A percentile compares a stretch with the other conserved stretches of the same genome.
phyloP scores from a whole-genome alignment of 2,888 invertebrate species.

The Incurvaria masculella region DNA sequence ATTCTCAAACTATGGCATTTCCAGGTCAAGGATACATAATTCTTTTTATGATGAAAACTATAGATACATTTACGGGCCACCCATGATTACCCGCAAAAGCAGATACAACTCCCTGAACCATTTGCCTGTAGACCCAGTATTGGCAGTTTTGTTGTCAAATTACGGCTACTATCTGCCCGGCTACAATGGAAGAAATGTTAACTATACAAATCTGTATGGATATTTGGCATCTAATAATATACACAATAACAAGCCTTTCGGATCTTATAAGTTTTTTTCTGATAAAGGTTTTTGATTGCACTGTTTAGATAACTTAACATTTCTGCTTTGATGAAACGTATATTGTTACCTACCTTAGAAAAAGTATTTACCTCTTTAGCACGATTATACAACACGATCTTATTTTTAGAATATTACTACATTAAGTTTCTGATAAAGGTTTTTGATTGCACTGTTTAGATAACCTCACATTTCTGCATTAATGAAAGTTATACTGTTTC shows the following conservation, averaged over 20 bases:
- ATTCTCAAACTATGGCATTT: no score
- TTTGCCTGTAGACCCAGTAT: constrained; percentile 54
- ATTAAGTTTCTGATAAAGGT: constrained; percentile 43
- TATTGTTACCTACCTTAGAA: no score
- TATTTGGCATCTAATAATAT: constrained; percentile 63
- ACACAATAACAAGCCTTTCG: constrained; percentile 64
- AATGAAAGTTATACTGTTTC: no score
- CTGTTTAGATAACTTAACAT: no score
- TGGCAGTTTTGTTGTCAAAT: constrained; percentile 60
- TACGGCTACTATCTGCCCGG: constrained; percentile 58
- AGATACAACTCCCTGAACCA: constrained; percentile 55
- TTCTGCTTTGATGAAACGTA: no score
- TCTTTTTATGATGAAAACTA: no score
- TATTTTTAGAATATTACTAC: no score
- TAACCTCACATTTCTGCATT: no score
- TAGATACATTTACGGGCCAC: not conserved
- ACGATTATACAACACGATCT: no score
- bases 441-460: no score
- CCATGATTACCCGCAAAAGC: constrained; percentile 13
- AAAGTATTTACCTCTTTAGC: no score
- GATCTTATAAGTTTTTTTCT: constrained; percentile 54
- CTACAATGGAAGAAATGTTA: constrained; percentile 12
- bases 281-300: constrained; percentile 31
- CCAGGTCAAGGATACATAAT: no score
- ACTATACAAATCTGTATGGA: constrained; percentile 55